Conservation (phyloP, 2,797 vertebrate genomes). For the Clamator glandarius region DNA sequence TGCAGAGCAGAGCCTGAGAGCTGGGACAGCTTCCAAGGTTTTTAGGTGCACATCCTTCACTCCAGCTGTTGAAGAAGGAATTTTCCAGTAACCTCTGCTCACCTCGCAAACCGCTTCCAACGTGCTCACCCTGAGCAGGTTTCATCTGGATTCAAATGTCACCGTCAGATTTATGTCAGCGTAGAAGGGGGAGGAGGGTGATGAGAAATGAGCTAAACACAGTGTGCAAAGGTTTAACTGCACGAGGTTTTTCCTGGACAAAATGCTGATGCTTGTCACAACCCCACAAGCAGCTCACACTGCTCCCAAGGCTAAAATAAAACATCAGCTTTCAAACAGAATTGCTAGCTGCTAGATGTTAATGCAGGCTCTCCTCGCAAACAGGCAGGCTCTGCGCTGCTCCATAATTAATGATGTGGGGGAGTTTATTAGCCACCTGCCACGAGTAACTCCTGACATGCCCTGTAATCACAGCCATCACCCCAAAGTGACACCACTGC, state of each 20-base stretch:
- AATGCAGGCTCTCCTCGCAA: not conserved
- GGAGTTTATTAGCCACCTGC: not conserved
- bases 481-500: not conserved
- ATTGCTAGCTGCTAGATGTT: not conserved
- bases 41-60: not conserved
- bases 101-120: not conserved
- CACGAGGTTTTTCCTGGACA: not conserved
- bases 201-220: not conserved
- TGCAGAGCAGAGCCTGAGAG: not conserved
- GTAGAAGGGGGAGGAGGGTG: not conserved
- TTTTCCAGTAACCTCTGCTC: not conserved
- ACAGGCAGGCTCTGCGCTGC: not conserved
- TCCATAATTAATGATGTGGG: not conserved
- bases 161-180: not conserved
- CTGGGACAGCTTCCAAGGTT: not conserved
- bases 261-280: not conserved
- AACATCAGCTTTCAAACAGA: not conserved
- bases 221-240: not conserved
- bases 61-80: not conserved
- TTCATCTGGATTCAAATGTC: not conserved
- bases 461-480: not conserved
- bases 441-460: not conserved
- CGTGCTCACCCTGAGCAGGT: not conserved
- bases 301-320: not conserved
- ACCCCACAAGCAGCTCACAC: not conserved